Evolutionary conservation across 2,113 vertebrate species (phyloP), one percentile per base, ranked within the genome.

Genomic region (Aptenodytes patagonicus): DNA sequence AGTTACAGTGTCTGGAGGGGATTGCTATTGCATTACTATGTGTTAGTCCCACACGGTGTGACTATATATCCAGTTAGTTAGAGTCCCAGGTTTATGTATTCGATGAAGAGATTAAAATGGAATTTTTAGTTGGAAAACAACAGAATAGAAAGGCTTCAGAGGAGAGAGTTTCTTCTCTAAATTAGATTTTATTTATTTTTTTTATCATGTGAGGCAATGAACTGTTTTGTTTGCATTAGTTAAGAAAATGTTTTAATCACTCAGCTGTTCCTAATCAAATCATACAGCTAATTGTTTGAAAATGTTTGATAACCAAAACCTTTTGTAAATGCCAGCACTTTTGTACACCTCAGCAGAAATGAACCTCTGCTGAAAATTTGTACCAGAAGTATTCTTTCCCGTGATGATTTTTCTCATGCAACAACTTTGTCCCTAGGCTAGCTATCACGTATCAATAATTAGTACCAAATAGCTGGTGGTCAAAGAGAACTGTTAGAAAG

Each of bases 121-220:
- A 85, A 91, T 87, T 94, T 93, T 97, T 90, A 95, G 60, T 72
- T 73, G 83, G 70, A 97, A 97, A 97, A 44, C 62, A 94, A 92
- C 72, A 94, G 90, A 55, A 49, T 54, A 93, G 75, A 82, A 69
- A n/a, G 83, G 80, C 68, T 46, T 65, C 65, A 71, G 76, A 80
- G 89, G 61, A 95, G 90, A 89, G 55, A 81, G 52, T 83, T 55
- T 85, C 81, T 69, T 77, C 68, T 83, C 80, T 25, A 49, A 42
- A 88, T 71, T 32, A 51, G 42, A 76, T 71, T 73, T 70, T 8
- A 65, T 42, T 38, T 83, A 36, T 20, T 58, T 83, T 75, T 66
- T 64, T 84, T 58, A 57, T 79, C 49, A 57, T 18, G 7, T 40
- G 57, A 64, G 64, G n/a, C 60, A 69, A 77, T 38, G 51, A 78